Evolutionary conservation across 1,140 invertebrate genomes (phyloP).

Genomic region (Alviniconcha marisindica): DNA sequence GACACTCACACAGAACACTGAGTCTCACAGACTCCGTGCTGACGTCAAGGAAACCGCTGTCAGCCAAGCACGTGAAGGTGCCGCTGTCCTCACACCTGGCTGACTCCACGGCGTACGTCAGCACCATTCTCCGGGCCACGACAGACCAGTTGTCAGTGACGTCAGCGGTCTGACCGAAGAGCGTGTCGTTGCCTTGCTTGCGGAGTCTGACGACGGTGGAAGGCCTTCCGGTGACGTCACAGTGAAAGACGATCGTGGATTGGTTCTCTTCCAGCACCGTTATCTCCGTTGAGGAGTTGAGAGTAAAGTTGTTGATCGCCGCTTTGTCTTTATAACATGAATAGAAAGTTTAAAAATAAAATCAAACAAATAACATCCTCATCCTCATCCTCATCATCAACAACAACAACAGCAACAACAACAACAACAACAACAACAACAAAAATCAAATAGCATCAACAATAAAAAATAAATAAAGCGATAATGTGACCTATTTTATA

Average conservation of each 20-base stretch:
- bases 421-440: too few relatives aligned
- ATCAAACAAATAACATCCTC: too few relatives aligned
- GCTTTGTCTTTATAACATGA: background rate
- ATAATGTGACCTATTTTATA: too few relatives aligned
- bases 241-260: background rate
- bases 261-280: background rate
- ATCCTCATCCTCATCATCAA: too few relatives aligned
- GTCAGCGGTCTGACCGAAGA: background rate
- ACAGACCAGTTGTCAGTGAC: background rate
- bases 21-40: background rate
- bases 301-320: background rate
- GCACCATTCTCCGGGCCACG: background rate
- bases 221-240: slow-evolving; percentile 13
- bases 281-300: background rate
- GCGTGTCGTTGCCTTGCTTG: background rate
- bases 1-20: slow-evolving; percentile 4
- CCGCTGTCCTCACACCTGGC: slow-evolving; percentile 14
- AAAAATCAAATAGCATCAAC: too few relatives aligned
- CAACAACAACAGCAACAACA: too few relatives aligned
- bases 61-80: background rate
- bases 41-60: background rate
- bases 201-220: background rate
- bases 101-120: background rate
- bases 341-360: too few relatives aligned
- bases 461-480: too few relatives aligned